Percentiles rank a stretch among this genome's conserved stretches.
phyloP scores from a whole-genome alignment of 1,140 invertebrate species.

The Probaryconus sp. region DNA sequence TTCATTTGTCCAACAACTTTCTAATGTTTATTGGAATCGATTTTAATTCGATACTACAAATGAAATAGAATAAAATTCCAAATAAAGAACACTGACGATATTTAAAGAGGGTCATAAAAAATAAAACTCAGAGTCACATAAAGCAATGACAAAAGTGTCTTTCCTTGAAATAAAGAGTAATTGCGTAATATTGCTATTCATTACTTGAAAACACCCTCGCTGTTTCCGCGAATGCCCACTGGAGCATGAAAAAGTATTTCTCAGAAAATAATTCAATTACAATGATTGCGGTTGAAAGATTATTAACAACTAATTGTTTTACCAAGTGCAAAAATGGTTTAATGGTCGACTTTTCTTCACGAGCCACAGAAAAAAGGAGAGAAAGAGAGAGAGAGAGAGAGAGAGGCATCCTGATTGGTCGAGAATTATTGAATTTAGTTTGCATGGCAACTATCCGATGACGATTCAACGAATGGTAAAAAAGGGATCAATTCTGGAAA shows the following conservation, averaged over 20 bases:
- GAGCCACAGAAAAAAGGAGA: too few species aligned
- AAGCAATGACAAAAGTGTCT: too few species aligned
- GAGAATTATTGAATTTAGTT: conserved; percentile 28
- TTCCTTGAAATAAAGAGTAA: conserved; percentile 25
- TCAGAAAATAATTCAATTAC: conserved; percentile 51
- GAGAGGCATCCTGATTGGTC: conserved; percentile 9
- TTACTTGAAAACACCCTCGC: conserved; percentile 25
- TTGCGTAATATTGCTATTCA: conserved; percentile 35
- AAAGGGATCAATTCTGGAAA: conserved; percentile 33
- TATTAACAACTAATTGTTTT: conserved; percentile 34
- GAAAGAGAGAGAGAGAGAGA: neutral
- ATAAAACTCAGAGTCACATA: too few species aligned
- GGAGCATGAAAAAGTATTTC: conserved; percentile 46
- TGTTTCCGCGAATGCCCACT: conserved; percentile 41
- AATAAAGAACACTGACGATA: too few species aligned
- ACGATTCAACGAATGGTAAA: conserved; percentile 23
- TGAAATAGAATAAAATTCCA: too few species aligned
- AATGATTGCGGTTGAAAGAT: neutral
- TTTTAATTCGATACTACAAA: too few species aligned
- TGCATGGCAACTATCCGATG: conserved; percentile 28
- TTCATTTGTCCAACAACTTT: too few species aligned
- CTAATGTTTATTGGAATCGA: too few species aligned
- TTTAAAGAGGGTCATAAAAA: too few species aligned
- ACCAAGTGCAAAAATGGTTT: conserved; percentile 34
- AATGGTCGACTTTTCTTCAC: too few species aligned